These are phyloP conservation scores for Holacanthus passer DNA, from an alignment of 2,113 vertebrate genomes.

Conservation along the genomic window DNA sequence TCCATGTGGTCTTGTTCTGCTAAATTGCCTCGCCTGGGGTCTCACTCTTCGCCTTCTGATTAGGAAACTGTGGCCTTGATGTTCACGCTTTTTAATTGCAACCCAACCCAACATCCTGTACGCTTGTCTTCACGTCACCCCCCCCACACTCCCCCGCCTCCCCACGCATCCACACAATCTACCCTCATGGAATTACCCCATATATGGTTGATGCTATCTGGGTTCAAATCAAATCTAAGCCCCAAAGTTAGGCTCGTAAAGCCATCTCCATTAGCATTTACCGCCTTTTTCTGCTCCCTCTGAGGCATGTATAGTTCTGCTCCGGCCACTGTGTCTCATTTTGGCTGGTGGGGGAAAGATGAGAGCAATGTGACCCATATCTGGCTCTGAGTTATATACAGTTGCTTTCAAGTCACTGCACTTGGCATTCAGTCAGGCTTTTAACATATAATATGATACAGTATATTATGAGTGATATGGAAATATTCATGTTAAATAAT, in stretches of 20 bases:
- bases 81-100: slow-evolving; percentile 86
- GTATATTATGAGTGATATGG: slow-evolving; percentile 35
- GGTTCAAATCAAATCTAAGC: slow-evolving; percentile 81
- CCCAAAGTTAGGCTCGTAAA: slow-evolving; percentile 72
- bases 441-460: slow-evolving; percentile 33
- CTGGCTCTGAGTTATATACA: slow-evolving; percentile 26
- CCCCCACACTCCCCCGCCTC: slow-evolving; percentile 35
- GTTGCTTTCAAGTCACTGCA: slow-evolving; percentile 36
- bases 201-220: slow-evolving; percentile 72
- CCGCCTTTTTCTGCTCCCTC: slow-evolving; percentile 47
- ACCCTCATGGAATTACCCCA: slow-evolving; percentile 71
- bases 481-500: slow-evolving; percentile 46
- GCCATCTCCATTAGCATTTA: slow-evolving; percentile 53
- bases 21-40: slow-evolving; percentile 88
- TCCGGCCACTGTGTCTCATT: slow-evolving; percentile 37
- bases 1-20: slow-evolving; percentile 82
- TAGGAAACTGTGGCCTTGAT: slow-evolving; percentile 85
- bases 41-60: slow-evolving; percentile 84
- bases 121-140: slow-evolving; percentile 58
- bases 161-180: slow-evolving; percentile 50
- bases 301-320: slow-evolving; percentile 51
- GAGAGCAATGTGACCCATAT: slow-evolving; percentile 45
- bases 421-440: slow-evolving; percentile 31
- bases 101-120: slow-evolving; percentile 72
- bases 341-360: slow-evolving; percentile 13